Base-by-base conservation (phyloP, 2,797 vertebrate species). In the Mormyrus proboscirostris region DNA sequence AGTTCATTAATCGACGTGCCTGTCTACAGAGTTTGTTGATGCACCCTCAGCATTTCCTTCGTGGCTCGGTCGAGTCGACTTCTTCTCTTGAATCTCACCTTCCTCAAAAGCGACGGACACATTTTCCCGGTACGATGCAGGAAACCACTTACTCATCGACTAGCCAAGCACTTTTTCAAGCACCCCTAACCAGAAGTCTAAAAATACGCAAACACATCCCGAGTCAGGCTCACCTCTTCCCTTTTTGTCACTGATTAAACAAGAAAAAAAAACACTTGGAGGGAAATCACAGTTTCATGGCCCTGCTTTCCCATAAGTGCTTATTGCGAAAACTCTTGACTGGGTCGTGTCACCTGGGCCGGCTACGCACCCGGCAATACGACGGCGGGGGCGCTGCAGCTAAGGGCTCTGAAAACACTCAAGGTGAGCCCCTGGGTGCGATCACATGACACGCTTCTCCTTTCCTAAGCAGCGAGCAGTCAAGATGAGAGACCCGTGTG, bases 221-320 rank as follows among this genome's bases (percentile, higher is more conserved):
- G 90, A 90, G 94, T 95, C 94, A 89, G 49, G 94, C 94, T 95
- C 92, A 94, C 93, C 90, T 95, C 93, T 96, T 95, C 94, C 93
- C 89, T 91, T 96, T 96, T 95, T 94, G 93, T 93, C 95, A 95
- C 93, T 93, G 88, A 94, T 94, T 93, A 92, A 92, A 95, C 91
- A 29, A 14, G 4, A 69, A 16, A 69, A 29, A 69, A 79, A 79
- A 44, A 44, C 91, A 86, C 86, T 94, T 93, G 93, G 95, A 95
- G 94, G 92, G 93, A 93, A 94, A 95, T 93, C 93, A 93, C 55
- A 87, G 50, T 87, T 89, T 53, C 51, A 25, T 55, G 41, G 49
- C 33, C 62, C 3, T 47, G 16, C 55, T 22, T 86, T 69, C 83
- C 59, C 59, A 41, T 19, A 29, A 65, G 44, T 1, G 2, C 22